A percentile compares a stretch with the other conserved stretches of the same genome.
phyloP scores from a whole-genome alignment of 2,113 vertebrate species.

The Podiceps cristatus region DNA sequence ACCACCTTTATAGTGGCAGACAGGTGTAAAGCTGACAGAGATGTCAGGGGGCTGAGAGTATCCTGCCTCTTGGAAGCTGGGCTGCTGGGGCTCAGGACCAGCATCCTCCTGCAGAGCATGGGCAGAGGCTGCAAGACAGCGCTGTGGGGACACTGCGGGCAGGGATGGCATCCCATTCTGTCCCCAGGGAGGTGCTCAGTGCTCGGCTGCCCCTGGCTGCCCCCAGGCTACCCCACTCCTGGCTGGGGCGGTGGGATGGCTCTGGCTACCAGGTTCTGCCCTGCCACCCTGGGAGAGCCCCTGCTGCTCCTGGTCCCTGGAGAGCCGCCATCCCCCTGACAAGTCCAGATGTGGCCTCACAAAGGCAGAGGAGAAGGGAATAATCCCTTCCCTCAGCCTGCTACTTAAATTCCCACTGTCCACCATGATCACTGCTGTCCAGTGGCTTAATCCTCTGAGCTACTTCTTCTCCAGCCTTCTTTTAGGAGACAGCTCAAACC shows the following conservation, averaged over 20 bases:
- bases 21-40: neutral
- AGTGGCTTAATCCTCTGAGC: neutral
- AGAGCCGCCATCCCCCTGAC: too few species aligned
- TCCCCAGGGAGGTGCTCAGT: rapidly evolving
- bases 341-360: neutral
- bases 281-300: too few species aligned
- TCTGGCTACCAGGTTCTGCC: neutral
- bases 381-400: rapidly evolving
- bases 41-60: neutral
- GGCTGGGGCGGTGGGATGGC: neutral
- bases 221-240: neutral
- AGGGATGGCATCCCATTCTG: neutral
- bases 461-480: neutral
- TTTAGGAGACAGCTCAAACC: neutral
- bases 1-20: neutral
- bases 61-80: neutral
- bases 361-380: neutral
- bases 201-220: neutral
- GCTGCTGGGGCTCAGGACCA: neutral
- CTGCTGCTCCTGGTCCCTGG: neutral
- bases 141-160: rapidly evolving
- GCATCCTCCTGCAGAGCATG: neutral
- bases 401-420: neutral
- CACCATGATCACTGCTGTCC: neutral
- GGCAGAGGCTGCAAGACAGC: neutral